phyloP scores from a whole-genome alignment of 1,140 invertebrate genomes.

The Papilio machaon region DNA sequence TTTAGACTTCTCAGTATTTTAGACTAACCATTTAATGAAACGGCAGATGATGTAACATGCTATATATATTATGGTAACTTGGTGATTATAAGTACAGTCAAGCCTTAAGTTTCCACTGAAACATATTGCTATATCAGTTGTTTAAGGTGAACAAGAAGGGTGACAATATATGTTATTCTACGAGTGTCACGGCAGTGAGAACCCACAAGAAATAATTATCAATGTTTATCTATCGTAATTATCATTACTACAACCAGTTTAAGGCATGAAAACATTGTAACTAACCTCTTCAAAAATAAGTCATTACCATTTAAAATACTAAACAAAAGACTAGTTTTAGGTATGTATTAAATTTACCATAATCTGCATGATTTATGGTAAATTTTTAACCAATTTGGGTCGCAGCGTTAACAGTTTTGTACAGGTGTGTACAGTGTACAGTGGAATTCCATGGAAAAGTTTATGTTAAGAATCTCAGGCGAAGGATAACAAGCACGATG shows the following conservation, averaged over 20 bases:
- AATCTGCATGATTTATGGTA: no score
- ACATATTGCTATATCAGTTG: background rate
- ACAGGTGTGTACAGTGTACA: no score
- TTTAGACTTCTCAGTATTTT: no score
- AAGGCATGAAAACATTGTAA: background rate
- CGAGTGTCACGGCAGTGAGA: background rate
- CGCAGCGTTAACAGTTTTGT: no score
- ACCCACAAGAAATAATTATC: background rate
- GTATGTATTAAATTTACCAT: no score
- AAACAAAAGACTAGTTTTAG: background rate
- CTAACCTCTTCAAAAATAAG: background rate
- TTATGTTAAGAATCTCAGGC: no score
- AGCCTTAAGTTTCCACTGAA: background rate
- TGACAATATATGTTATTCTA: background rate
- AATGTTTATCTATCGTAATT: background rate
- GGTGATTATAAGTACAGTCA: background rate
- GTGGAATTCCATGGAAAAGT: no score
- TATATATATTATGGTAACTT: background rate
- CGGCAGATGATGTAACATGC: background rate
- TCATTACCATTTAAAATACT: background rate
- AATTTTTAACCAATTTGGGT: no score
- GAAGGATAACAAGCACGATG: no score
- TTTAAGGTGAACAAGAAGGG: background rate
- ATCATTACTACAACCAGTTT: constrained; percentile 1
- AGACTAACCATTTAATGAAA: background rate